Evolutionary conservation across 2,888 invertebrate species (phyloP).

Genomic region (Diarsia mendica): DNA sequence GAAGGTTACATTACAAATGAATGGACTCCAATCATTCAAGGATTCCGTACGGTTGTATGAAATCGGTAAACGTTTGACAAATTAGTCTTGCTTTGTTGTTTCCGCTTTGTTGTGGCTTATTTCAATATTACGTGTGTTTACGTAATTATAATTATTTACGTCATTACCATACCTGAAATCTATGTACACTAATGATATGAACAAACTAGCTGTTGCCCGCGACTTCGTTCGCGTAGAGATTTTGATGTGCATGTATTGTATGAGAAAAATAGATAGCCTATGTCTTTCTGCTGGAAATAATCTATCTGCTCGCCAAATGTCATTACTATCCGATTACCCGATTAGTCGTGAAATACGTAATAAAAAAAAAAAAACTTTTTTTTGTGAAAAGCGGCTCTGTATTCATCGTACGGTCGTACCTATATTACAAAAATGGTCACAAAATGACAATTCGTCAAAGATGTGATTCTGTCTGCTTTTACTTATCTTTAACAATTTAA

Average conservation of each 20-base stretch:
- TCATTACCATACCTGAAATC: not conserved
- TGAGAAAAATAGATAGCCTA: not conserved
- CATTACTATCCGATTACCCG: too few species aligned
- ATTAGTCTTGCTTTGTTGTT: conserved; percentile 20
- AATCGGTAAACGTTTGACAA: conserved; percentile 29
- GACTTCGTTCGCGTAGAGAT: not conserved
- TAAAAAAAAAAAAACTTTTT: too few species aligned
- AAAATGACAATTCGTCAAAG: too few species aligned
- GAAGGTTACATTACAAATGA: conserved; percentile 52
- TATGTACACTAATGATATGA: too few species aligned
- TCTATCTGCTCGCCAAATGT: too few species aligned
- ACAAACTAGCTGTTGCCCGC: not conserved
- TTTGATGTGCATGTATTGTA: not conserved
- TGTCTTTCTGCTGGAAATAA: too few species aligned
- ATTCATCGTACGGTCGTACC: too few species aligned
- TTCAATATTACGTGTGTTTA: conserved; percentile 4
- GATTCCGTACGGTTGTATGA: conserved; percentile 48
- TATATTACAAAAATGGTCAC: too few species aligned
- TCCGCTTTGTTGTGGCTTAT: conserved; percentile 26
- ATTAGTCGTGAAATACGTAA: too few species aligned
- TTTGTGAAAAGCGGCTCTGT: too few species aligned
- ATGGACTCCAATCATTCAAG: conserved; percentile 43
- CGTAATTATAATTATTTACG: not conserved
- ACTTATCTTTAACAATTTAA: not conserved
- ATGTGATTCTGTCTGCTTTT: not conserved